Evolutionary conservation across 2,113 vertebrate species (phyloP), one percentile per base, ranked within the genome.

Genomic region (Lepisosteus osseus): DNA sequence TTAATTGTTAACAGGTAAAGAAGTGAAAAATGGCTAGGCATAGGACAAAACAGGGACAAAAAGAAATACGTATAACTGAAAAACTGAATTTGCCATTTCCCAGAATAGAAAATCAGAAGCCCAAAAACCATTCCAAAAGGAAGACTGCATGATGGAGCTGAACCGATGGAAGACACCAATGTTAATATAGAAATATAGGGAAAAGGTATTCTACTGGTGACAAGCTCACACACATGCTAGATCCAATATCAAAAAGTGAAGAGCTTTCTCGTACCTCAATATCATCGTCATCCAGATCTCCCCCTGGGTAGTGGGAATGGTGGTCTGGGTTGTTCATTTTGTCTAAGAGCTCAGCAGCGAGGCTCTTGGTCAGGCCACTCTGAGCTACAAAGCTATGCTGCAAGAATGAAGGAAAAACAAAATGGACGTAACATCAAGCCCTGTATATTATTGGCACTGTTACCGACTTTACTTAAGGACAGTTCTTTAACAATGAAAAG

Each of bases 241-340:
- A 43, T 41, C 8, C 3, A 2, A 6, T 51, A 51, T 29, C 29
- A 29, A 29, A 29, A 29, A 29, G 29, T 29, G 47, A 51, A 17
- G 6, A 12, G 5, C 12, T 41, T 41, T 65, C 42, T 43, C 80
- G 86, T 73, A 98, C 97, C 95, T 99, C 97, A 0, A 97, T 90
- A 78, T 99, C 95, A 3, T 98, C 97, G 0, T 98, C 97, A 0
- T 99, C 97, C 0, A 87, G 29, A 29, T 29, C 29, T 29, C 29
- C 90, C 69, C 97, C 96, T 0, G 72, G 74, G 68, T 94, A 97
- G 87, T 93, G 95, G 61, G 94, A 81, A 57, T 97, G 96, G 91
- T 94, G 92, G 74, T 98, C 97, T 0, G 97, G 97, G 80, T 98
- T 98, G 83, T 95, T 98, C 79, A 98, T 92, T 86, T 93, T 98